These are phyloP conservation scores for Holothuria scabra DNA, from an alignment of 53 echinoderm and acorn worm species.

Conservation along the genomic window DNA sequence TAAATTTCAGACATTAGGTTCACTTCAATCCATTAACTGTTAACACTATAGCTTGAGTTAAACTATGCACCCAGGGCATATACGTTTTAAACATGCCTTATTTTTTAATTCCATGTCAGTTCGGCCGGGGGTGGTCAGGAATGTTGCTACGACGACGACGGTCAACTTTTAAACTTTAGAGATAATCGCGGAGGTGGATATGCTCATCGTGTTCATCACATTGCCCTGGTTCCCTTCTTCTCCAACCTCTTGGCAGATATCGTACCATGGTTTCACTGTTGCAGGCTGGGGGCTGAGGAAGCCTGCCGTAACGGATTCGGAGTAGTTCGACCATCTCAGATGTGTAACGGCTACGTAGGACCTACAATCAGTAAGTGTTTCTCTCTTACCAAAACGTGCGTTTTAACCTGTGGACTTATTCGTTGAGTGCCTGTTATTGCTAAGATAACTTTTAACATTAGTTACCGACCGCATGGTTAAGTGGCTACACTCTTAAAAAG, in stretches of 20 bases:
- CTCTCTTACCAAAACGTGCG: too few species aligned
- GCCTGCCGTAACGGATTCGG: constrained; percentile 5
- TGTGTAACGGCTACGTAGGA: constrained; percentile 54
- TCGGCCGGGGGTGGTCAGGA: constrained; percentile 63
- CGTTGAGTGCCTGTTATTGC: too few species aligned
- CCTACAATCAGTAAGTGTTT: too few species aligned
- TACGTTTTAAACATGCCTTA: too few species aligned
- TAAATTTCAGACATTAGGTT: too few species aligned
- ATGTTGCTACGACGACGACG: constrained; percentile 70
- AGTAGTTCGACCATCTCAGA: constrained; percentile 60
- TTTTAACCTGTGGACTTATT: too few species aligned
- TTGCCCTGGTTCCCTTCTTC: constrained; percentile 67
- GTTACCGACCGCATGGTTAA: too few species aligned
- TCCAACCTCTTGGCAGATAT: constrained; percentile 62
- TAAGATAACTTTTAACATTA: too few species aligned
- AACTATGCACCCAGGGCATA: too few species aligned
- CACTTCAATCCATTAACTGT: too few species aligned
- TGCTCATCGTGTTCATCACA: constrained; percentile 68
- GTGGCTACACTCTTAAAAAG: too few species aligned
- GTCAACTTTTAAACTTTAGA: constrained; percentile 49
- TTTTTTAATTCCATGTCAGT: constrained; percentile 28
- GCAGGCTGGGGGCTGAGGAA: not conserved
- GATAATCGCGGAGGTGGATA: constrained; percentile 51
- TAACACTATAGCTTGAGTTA: too few species aligned
- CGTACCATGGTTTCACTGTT: constrained; percentile 67